A percentile compares a stretch with the other conserved stretches of the same genome.
Evolutionary conservation across 2,113 vertebrate species (phyloP).

Genomic region (Plectropomus leopardus): DNA sequence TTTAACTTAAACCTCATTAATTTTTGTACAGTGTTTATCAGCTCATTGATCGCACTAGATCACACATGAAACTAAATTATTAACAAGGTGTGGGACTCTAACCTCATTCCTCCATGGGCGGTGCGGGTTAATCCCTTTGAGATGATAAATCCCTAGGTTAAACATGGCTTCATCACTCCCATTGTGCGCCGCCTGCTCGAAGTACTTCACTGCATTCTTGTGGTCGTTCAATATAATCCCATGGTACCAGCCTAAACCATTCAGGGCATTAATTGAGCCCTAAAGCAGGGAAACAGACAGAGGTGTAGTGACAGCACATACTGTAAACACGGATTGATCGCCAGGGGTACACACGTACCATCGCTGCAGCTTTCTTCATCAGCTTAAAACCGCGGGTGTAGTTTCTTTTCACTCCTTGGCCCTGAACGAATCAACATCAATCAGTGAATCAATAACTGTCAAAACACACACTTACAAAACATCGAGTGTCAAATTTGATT

Average conservation of each 20-base stretch:
- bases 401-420: slow-evolving; percentile 92
- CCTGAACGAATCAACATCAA: slow-evolving; percentile 83
- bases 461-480: slow-evolving; percentile 37
- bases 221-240: slow-evolving; percentile 87
- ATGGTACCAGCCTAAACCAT: slow-evolving; percentile 95
- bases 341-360: slow-evolving; percentile 66
- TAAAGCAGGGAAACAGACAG: slow-evolving; percentile 70
- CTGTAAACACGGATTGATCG: slow-evolving; percentile 55
- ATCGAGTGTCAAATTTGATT: slow-evolving; percentile 29
- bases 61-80: too few species aligned
- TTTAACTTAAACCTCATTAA: too few species aligned
- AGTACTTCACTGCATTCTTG: slow-evolving; percentile 86
- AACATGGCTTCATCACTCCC: slow-evolving; percentile 90
- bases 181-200: slow-evolving; percentile 88
- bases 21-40: too few species aligned
- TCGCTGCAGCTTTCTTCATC: slow-evolving; percentile 92
- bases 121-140: slow-evolving; percentile 86
- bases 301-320: slow-evolving; percentile 1
- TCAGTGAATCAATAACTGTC: slow-evolving; percentile 69
- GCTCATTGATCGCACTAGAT: too few species aligned
- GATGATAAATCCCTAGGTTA: slow-evolving; percentile 91
- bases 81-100: slow-evolving; percentile 42
- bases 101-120: slow-evolving; percentile 88
- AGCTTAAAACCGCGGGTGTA: slow-evolving; percentile 88
- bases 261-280: slow-evolving; percentile 93